Evolutionary conservation across 2,888 invertebrate genomes (phyloP), one percentile per base, ranked within the genome.

Genomic region (Thysanoteuthis rhombus): DNA sequence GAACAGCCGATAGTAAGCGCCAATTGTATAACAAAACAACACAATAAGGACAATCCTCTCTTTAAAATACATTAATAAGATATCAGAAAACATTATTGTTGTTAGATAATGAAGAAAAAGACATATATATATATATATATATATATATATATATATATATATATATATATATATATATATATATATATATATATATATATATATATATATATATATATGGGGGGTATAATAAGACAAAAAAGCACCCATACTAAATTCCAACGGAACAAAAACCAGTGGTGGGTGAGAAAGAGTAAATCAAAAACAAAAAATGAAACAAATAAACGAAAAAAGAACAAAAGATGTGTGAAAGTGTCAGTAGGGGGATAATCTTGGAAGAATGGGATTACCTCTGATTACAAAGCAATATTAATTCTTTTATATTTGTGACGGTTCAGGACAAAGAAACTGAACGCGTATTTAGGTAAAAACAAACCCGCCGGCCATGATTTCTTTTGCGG

Each of bases 11-110:
- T 12, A 36, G 75, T 75, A 75, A 75, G 75, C 75, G 75, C 75
- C 75, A 75, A 75, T 36, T 75, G 75, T 36, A 52, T 28, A 25
- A 52, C n/a, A 75, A 36, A n/a, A 75, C 75, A 75, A 75, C 22
- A 75, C 75, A 75, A 75, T 75, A 75, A 75, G 75, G 75, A 75
- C 75, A 75, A 75, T 75, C 75, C 75, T 75, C 75, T 75, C n/a
- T 75, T 75, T 75, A 75, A 75, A 75, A 75, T 75, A 75, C 75
- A 75, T 75, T 75, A 75, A 75, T 75, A n/a, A 75, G 75, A 75
- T 36, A 75, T 36, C n/a, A 75, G 16, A 75, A 75, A 75, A 36
- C n/a, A 75, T 75, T 58, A n/a, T 75, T 75, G 75, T n/a, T 75
- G 16, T n/a, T 75, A 75, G 75, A 75, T n/a, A 75, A 75, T n/a